phyloP scores from a whole-genome alignment of 2,888 invertebrate species.

The Volucella inflata region DNA sequence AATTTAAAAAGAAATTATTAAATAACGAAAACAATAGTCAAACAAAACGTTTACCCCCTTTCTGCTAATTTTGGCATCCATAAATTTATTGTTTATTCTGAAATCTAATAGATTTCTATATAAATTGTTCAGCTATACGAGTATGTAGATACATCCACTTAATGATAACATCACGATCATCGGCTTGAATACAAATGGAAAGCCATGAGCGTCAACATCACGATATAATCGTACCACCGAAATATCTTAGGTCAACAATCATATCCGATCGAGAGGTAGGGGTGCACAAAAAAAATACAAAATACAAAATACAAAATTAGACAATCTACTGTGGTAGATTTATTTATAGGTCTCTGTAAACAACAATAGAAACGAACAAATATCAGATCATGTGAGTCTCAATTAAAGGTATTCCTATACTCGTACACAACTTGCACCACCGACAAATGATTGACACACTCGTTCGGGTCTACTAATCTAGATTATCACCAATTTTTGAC shows the following conservation, averaged over 20 bases:
- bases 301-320: constrained; percentile 1
- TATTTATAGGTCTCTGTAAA: constrained; percentile 11
- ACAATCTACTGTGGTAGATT: neutral
- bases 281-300: neutral
- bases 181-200: constrained; percentile 3
- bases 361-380: constrained; percentile 1
- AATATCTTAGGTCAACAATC: constrained; percentile 1
- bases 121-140: too few relatives aligned
- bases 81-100: neutral
- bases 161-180: constrained; percentile 33
- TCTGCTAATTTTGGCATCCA: too few relatives aligned
- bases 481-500: neutral
- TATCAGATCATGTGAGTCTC: constrained; percentile 41
- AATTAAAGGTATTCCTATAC: neutral
- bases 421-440: neutral
- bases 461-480: neutral
- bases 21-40: too few relatives aligned
- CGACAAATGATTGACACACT: neutral
- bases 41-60: too few relatives aligned
- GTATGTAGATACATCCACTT: neutral
- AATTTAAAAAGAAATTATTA: too few relatives aligned
- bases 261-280: neutral
- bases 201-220: constrained; percentile 15
- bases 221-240: neutral
- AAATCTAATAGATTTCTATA: neutral